Conservation (phyloP, 35 echinoderm and acorn worm species). For the Chiridota heheva region DNA sequence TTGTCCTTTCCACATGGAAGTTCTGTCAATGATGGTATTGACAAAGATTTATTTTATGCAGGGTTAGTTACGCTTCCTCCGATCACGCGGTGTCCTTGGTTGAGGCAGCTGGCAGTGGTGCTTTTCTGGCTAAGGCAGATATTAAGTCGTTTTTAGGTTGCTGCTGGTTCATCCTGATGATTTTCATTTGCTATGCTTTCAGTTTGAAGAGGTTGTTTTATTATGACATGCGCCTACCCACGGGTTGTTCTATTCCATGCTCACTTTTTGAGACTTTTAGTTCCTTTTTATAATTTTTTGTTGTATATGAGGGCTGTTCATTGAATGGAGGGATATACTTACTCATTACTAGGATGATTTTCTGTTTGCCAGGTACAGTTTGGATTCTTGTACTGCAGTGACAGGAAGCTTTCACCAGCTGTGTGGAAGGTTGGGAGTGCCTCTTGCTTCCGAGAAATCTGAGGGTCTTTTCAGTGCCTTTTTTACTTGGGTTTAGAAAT, state of each 20-base stretch:
- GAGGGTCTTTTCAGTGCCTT: constrained; percentile 14
- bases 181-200: constrained; percentile 8
- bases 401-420: constrained; percentile 7
- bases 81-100: constrained; percentile 10
- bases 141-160: constrained; percentile 33
- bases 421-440: constrained; percentile 48
- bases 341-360: not conserved
- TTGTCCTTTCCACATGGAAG: not conserved
- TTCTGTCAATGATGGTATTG: not conserved
- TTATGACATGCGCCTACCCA: constrained; percentile 9
- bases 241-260: no score
- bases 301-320: not conserved
- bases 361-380: not conserved
- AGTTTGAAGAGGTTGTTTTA: not conserved
- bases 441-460: constrained; percentile 32
- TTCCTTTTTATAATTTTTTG: constrained; percentile 12
- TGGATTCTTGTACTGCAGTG: not conserved
- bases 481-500: constrained; percentile 42
- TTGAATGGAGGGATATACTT: not conserved
- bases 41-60: not conserved
- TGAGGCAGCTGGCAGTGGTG: not conserved
- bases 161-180: constrained; percentile 21
- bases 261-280: constrained; percentile 28
- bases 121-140: constrained; percentile 30
- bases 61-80: not conserved